phyloP scores from a whole-genome alignment of 2,797 vertebrate species.

The Amniataba percoides region DNA sequence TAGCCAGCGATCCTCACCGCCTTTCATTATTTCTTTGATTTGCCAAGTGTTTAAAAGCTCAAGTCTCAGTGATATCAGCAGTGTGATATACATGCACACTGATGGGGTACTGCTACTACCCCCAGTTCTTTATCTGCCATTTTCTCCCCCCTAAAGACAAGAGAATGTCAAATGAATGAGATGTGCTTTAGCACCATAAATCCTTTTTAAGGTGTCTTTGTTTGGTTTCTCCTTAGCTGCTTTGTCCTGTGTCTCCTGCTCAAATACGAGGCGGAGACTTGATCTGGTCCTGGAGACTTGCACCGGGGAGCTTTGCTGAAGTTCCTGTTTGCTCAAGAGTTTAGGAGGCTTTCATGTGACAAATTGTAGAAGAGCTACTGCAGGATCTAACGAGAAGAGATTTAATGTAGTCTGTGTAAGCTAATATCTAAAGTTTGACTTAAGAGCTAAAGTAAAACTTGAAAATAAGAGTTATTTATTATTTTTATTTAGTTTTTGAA shows the following conservation, averaged over 20 bases:
- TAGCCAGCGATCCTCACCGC: conserved; percentile 42
- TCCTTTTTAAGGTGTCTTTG: conserved; percentile 81
- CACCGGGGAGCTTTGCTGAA: conserved; percentile 72
- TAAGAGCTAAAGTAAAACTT: not conserved
- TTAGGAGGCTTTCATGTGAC: conserved; percentile 82
- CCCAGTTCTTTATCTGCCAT: conserved; percentile 23
- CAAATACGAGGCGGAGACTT: conserved; percentile 71
- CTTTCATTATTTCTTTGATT: conserved; percentile 64
- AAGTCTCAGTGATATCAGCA: conserved; percentile 18
- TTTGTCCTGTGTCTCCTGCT: conserved; percentile 77
- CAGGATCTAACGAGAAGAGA: conserved; percentile 53
- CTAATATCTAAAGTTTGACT: not conserved
- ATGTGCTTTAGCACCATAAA: conserved; percentile 79
- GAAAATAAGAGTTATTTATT: conserved; percentile 1
- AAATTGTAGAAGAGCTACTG: conserved; percentile 71
- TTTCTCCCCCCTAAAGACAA: conserved; percentile 29
- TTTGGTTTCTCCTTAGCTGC: conserved; percentile 82
- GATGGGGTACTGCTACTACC: conserved; percentile 24
- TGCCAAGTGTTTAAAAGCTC: conserved; percentile 54
- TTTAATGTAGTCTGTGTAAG: conserved; percentile 19
- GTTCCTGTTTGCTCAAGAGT: conserved; percentile 86
- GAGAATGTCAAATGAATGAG: conserved; percentile 70
- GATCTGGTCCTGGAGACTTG: conserved; percentile 68
- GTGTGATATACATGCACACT: conserved; percentile 12
- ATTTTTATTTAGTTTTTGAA: not conserved